Conservation (phyloP, 30 jellyfish, hydroid and myxozoan species). For the Rhopilema esculentum region DNA sequence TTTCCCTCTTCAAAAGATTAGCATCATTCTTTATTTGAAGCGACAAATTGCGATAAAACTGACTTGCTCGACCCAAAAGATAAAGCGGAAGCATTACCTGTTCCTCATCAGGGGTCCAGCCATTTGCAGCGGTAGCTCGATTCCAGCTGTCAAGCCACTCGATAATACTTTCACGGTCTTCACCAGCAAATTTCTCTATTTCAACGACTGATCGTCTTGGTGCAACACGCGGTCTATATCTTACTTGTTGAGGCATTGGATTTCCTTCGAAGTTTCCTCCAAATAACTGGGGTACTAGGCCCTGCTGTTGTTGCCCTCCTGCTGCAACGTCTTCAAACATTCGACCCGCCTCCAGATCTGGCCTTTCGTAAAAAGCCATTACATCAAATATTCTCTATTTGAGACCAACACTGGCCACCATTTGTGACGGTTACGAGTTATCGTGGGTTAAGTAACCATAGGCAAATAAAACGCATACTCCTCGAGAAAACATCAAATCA, state of each 20-base stretch:
- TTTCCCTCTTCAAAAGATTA: constrained; percentile 2
- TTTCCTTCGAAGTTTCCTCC: no score
- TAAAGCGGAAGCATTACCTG: no score
- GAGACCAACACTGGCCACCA: no score
- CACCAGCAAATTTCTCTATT: not conserved
- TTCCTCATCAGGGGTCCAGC: constrained; percentile 14
- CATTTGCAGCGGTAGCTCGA: constrained; percentile 5
- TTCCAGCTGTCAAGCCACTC: constrained; percentile 20
- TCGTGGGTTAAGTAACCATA: no score
- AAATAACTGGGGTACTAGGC: constrained; percentile 2
- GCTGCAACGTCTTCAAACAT: no score
- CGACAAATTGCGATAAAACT: constrained; percentile 16
- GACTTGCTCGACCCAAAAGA: constrained; percentile 31
- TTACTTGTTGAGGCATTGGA: no score
- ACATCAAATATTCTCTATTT: no score
- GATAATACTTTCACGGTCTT: not conserved
- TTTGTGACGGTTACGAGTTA: no score
- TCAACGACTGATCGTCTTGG: constrained; percentile 15
- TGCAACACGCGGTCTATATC: constrained; percentile 1
- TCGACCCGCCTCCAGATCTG: no score
- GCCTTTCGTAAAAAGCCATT: constrained; percentile 3
- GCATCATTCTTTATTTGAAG: not conserved
- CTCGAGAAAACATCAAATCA: no score
- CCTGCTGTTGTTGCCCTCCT: not conserved
- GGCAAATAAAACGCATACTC: no score